Evolutionary conservation across 1,140 invertebrate genomes (phyloP).

Genomic region (Ips typographus): DNA sequence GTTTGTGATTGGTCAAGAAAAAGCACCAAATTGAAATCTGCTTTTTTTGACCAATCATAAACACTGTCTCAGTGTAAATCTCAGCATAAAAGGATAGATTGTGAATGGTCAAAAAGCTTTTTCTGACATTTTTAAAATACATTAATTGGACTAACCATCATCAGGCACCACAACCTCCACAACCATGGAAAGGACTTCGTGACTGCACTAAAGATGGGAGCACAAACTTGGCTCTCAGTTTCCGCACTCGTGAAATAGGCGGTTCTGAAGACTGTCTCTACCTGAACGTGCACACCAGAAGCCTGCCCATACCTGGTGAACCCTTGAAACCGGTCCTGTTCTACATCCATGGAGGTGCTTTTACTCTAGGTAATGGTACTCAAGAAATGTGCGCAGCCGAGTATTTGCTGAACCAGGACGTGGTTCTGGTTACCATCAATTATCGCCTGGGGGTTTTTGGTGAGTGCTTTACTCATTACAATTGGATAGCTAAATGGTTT

Average conservation of each 20-base stretch:
- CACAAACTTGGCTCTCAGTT: slow-evolving; percentile 36
- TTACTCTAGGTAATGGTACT: slow-evolving; percentile 59
- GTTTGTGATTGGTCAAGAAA: no score
- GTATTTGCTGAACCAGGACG: slow-evolving; percentile 61
- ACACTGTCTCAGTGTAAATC: not conserved
- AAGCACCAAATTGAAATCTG: no score
- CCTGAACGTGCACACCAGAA: slow-evolving; percentile 64
- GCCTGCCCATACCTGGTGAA: slow-evolving; percentile 29
- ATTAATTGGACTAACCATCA: not conserved
- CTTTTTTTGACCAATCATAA: no score
- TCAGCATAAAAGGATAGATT: no score
- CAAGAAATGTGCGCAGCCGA: slow-evolving; percentile 59
- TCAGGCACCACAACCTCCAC: slow-evolving; percentile 57
- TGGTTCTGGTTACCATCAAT: slow-evolving; percentile 55
- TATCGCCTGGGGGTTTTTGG: slow-evolving; percentile 56
- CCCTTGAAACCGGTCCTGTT: slow-evolving; percentile 60
- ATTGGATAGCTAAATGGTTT: not conserved
- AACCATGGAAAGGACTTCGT: slow-evolving; percentile 57
- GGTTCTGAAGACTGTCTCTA: slow-evolving; percentile 79
- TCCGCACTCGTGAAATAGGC: slow-evolving; percentile 45
- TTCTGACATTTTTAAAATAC: not conserved
- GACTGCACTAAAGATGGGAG: slow-evolving; percentile 57
- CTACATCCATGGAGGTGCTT: slow-evolving; percentile 67
- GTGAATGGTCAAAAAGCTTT: no score
- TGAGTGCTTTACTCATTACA: slow-evolving; percentile 33